phyloP scores from a whole-genome alignment of 2,888 invertebrate genomes.

The Thumatha senex region DNA sequence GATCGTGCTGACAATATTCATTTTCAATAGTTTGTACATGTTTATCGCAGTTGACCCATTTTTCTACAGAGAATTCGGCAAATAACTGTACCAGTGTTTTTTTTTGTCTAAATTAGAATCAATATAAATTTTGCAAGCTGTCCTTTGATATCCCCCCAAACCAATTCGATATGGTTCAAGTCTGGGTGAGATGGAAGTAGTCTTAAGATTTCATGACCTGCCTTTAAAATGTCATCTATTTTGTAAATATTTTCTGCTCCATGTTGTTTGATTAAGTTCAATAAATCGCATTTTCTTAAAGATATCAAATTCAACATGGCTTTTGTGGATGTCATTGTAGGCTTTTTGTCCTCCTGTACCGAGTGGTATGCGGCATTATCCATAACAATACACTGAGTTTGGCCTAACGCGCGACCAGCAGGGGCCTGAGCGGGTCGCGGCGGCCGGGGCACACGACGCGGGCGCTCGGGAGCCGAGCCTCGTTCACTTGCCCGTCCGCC shows the following conservation, averaged over 20 bases:
- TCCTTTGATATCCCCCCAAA: no score
- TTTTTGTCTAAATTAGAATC: neutral
- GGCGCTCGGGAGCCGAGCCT: no score
- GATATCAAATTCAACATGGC: constrained; percentile 2
- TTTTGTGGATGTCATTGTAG: constrained; percentile 2
- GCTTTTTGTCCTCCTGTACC: constrained; percentile 2
- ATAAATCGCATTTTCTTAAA: neutral
- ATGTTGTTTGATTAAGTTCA: no score
- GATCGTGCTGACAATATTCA: neutral
- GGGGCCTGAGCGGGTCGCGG: no score
- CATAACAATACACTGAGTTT: no score
- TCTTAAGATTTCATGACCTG: neutral
- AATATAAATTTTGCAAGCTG: no score
- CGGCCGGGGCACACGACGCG: no score
- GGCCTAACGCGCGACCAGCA: no score
- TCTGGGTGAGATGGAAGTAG: neutral
- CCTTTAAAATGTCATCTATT: constrained; percentile 1
- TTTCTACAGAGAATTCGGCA: neutral
- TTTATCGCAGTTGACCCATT: neutral
- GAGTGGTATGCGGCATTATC: neutral
- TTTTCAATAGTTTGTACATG: neutral
- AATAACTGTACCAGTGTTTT: neutral
- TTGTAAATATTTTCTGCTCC: constrained; percentile 3
- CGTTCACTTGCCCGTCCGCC: no score
- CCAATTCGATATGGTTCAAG: neutral